Evolutionary conservation across 2,888 invertebrate species (phyloP), one percentile per base, ranked within the genome.

Genomic region (Tillus elongatus): DNA sequence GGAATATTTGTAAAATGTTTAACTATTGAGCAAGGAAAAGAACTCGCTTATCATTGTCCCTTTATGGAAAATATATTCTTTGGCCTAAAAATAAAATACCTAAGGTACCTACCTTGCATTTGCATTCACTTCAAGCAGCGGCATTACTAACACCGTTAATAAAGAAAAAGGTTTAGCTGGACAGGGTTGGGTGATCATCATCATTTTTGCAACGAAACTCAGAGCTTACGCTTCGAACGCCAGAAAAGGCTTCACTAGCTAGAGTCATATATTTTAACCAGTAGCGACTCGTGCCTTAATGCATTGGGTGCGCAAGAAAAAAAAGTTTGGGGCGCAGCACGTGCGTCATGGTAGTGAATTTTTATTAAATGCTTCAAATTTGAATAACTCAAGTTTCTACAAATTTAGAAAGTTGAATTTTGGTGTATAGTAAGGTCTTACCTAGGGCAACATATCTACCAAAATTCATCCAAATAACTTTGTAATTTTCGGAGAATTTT

Each of bases 71-170:
- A 32, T 9, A 34, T 4, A 33, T 13, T 29, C 28, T 30, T 30
- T 9, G 12, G 16, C 41, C 33, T 31, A 15, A 28, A 3, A 34
- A 4, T 43, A 47, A 44, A 37, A 40, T 39, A 41, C 42, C 31
- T 41, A 45, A 43, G 43, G 46, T 46, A 39, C n/a, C 24, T 19
- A 19, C n/a, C n/a, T n/a, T n/a, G 24, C 24, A 19, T 19, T 19
- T n/a, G 24, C 6, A 19, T 19, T 19, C 24, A n/a, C 24, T 19
- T 19, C 24, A 19, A 19, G 24, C 6, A 19, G n/a, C n/a, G 24
- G 6, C 24, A 19, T 19, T 8, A 6, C 24, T 19, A 6, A 19
- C 24, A 8, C 24, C 24, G 6, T 19, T 19, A 19, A 19, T 19
- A 19, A 6, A 19, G 24, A 19, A 19, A 19, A n/a, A n/a, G n/a